Evolutionary conservation across 2,888 invertebrate genomes (phyloP).

Genomic region (Meandrusa payeni): DNA sequence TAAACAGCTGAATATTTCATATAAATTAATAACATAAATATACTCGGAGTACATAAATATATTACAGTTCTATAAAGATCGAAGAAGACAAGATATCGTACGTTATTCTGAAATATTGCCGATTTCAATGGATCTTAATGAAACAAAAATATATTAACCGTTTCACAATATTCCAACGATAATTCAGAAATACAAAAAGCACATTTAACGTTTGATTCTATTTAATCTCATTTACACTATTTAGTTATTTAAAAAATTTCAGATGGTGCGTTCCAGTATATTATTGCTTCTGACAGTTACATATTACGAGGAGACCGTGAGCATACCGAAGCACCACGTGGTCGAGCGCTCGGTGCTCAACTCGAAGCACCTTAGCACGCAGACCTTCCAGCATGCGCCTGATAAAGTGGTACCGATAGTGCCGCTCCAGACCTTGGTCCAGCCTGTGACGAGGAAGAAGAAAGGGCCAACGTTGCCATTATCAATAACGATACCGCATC

Average conservation of each 20-base stretch:
- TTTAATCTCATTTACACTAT: not conserved
- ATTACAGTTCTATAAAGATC: too few species aligned
- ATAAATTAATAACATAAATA: too few species aligned
- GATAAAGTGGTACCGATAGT: slow-evolving; percentile 2
- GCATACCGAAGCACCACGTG: slow-evolving; percentile 3
- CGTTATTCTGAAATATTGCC: too few species aligned
- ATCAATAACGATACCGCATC: slow-evolving; percentile 44
- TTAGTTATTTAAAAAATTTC: slow-evolving; percentile 1
- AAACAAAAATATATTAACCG: too few species aligned
- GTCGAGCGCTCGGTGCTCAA: slow-evolving; percentile 1
- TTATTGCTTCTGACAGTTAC: slow-evolving; percentile 1
- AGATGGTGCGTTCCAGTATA: slow-evolving; percentile 6
- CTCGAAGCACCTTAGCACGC: not conserved
- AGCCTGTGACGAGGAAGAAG: slow-evolving; percentile 34
- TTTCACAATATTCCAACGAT: too few species aligned
- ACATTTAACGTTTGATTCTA: too few species aligned
- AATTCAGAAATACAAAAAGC: too few species aligned
- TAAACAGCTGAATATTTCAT: too few species aligned
- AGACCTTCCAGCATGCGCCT: slow-evolving; percentile 3
- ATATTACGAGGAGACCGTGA: not conserved
- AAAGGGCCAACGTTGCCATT: slow-evolving; percentile 43
- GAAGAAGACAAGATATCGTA: too few species aligned
- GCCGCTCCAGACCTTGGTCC: slow-evolving; percentile 1
- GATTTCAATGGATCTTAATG: too few species aligned
- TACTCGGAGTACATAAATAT: too few species aligned